Percentiles rank a stretch among this genome's conserved stretches.
Conservation (phyloP, 2,797 vertebrate genomes). For the Leptatherina wallacei region DNA sequence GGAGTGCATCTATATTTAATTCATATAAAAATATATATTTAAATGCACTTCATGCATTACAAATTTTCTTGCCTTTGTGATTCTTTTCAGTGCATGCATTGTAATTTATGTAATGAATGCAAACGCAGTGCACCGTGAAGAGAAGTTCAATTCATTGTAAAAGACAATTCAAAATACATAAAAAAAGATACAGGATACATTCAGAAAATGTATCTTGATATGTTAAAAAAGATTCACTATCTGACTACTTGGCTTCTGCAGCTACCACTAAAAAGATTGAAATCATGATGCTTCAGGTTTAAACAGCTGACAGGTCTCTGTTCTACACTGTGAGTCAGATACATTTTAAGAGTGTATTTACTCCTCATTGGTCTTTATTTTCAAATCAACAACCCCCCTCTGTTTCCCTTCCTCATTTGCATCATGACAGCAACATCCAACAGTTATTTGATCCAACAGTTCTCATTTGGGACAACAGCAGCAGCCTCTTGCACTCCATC, state of each 20-base stretch:
- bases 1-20: slow-evolving; percentile 25
- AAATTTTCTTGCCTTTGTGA: slow-evolving; percentile 11
- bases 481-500: slow-evolving; percentile 1
- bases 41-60: too few relatives aligned
- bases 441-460: slow-evolving; percentile 46
- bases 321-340: not conserved
- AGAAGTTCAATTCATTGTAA: slow-evolving; percentile 2
- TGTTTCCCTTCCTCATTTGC: slow-evolving; percentile 13
- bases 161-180: not conserved
- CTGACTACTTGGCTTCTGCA: not conserved
- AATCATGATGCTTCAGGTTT: not conserved
- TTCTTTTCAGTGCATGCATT: slow-evolving; percentile 8
- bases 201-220: too few relatives aligned
- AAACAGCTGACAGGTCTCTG: not conserved
- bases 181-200: too few relatives aligned
- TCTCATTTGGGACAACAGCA: slow-evolving; percentile 39
- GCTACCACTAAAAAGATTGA: not conserved
- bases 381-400: slow-evolving; percentile 3
- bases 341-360: slow-evolving; percentile 24
- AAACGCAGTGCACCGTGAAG: not conserved
- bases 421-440: slow-evolving; percentile 32
- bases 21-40: not conserved
- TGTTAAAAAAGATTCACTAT: not conserved
- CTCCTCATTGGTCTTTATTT: slow-evolving; percentile 34
- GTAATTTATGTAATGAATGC: not conserved